Evolutionary conservation across 2,888 invertebrate species (phyloP).

Genomic region (Leucozona laternaria): DNA sequence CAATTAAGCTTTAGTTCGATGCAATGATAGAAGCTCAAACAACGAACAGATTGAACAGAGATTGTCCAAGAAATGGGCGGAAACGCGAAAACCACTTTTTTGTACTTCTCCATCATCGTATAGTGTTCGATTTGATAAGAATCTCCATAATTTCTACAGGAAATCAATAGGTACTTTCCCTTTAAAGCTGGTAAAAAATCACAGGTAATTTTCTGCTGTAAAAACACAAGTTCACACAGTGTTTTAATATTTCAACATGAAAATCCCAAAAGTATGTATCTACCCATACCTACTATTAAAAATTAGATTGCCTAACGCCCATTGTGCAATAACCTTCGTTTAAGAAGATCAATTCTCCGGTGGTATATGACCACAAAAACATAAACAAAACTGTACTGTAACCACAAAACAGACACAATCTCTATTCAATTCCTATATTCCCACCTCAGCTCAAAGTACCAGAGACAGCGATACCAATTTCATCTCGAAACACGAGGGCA

Average conservation of each 20-base stretch:
- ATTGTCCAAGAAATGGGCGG: too few relatives aligned
- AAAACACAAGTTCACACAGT: not conserved
- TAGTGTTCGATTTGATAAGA: too few relatives aligned
- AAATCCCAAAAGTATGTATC: not conserved
- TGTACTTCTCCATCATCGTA: too few relatives aligned
- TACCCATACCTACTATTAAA: not conserved
- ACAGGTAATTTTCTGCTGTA: not conserved
- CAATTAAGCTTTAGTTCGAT: too few relatives aligned
- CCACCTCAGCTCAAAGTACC: constrained; percentile 12
- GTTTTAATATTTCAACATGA: constrained; percentile 3
- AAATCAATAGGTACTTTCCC: too few relatives aligned
- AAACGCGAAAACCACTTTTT: too few relatives aligned
- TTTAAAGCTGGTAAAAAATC: not conserved
- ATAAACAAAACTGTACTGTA: not conserved
- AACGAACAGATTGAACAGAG: too few relatives aligned
- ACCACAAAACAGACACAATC: constrained; percentile 43
- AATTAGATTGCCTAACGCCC: constrained; percentile 33
- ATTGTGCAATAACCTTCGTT: constrained; percentile 49
- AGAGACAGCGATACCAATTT: too few relatives aligned
- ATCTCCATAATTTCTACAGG: too few relatives aligned
- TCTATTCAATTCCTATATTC: constrained; percentile 18
- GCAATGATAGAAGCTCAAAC: too few relatives aligned
- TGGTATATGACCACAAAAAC: constrained; percentile 33
- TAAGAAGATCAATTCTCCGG: constrained; percentile 47
- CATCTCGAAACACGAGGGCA: constrained; percentile 30